Evolutionary conservation across 2,888 invertebrate genomes (phyloP).

Genomic region (Halictus quadricinctus): DNA sequence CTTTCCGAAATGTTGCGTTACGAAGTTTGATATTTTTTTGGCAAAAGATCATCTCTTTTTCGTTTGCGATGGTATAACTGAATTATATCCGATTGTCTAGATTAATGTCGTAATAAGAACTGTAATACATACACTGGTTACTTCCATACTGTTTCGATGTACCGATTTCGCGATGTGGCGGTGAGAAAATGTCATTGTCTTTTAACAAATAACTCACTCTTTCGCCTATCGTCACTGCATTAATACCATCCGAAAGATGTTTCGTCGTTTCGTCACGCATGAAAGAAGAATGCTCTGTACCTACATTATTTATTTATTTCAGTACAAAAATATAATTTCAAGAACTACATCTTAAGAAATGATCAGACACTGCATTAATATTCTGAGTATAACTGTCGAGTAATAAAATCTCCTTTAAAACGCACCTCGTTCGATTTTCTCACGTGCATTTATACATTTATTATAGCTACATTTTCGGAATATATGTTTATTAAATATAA

Average conservation of each 20-base stretch:
- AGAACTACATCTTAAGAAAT: neutral
- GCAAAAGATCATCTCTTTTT: neutral
- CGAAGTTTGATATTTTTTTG: neutral
- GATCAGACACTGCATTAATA: constrained; percentile 23
- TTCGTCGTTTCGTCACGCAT: neutral
- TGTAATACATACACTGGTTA: constrained; percentile 17
- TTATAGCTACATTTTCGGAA: neutral
- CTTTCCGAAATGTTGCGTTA: neutral
- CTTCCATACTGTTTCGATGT: neutral
- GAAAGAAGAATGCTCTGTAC: neutral
- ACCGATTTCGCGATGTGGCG: neutral
- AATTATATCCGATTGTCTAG: neutral
- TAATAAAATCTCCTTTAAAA: constrained; percentile 25
- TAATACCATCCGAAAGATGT: constrained; percentile 65
- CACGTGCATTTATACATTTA: neutral
- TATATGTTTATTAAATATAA: neutral
- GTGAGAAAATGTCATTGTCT: constrained; percentile 22
- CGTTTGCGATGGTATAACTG: neutral
- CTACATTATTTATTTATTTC: constrained; percentile 16
- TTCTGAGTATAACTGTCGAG: constrained; percentile 2
- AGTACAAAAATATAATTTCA: constrained; percentile 13
- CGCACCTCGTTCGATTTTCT: neutral
- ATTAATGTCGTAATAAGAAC: neutral
- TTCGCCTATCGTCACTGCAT: constrained; percentile 71
- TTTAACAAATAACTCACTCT: constrained; percentile 67